A percentile compares a stretch with the other conserved stretches of the same genome.
These are phyloP conservation scores for Labeo rohita DNA, from an alignment of 2,113 vertebrate genomes.

Conservation along the genomic window DNA sequence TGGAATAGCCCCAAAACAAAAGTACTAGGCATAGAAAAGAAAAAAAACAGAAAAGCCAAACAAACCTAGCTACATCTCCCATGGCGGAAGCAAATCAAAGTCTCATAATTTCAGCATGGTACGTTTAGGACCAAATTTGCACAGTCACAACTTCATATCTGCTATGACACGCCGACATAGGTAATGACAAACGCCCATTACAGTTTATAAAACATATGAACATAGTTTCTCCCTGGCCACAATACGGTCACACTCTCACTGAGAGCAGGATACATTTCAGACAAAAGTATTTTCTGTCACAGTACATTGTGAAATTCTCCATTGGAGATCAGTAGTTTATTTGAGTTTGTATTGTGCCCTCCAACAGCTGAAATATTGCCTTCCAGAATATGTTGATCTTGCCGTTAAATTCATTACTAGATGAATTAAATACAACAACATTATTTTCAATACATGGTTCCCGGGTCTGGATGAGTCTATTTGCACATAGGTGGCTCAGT, in stretches of 20 bases:
- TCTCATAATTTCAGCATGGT: neutral
- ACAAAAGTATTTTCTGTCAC: conserved; percentile 40
- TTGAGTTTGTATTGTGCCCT: conserved; percentile 20
- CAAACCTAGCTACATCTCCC: conserved; percentile 25
- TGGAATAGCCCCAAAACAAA: conserved; percentile 1
- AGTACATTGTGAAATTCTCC: conserved; percentile 36
- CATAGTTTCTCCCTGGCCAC: conserved; percentile 33
- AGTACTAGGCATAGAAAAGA: neutral
- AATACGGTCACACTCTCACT: conserved; percentile 42
- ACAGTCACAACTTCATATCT: conserved; percentile 18
- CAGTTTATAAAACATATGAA: conserved; percentile 36
- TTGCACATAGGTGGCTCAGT: conserved; percentile 29
- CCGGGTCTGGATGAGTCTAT: neutral
- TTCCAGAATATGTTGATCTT: neutral
- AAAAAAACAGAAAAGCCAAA: neutral
- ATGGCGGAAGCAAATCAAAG: conserved; percentile 4
- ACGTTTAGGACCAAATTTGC: conserved; percentile 27
- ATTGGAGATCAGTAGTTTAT: conserved; percentile 43
- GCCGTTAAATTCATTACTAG: neutral
- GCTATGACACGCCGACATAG: conserved; percentile 23
- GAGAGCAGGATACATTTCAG: conserved; percentile 44
- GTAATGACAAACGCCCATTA: conserved; percentile 32
- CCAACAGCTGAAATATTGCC: conserved; percentile 12
- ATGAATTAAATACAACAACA: conserved; percentile 29
- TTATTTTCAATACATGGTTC: conserved; percentile 17